Evolutionary conservation across 2,113 vertebrate species (phyloP), one percentile per base, ranked within the genome.

Genomic region (Limnothrissa miodon): DNA sequence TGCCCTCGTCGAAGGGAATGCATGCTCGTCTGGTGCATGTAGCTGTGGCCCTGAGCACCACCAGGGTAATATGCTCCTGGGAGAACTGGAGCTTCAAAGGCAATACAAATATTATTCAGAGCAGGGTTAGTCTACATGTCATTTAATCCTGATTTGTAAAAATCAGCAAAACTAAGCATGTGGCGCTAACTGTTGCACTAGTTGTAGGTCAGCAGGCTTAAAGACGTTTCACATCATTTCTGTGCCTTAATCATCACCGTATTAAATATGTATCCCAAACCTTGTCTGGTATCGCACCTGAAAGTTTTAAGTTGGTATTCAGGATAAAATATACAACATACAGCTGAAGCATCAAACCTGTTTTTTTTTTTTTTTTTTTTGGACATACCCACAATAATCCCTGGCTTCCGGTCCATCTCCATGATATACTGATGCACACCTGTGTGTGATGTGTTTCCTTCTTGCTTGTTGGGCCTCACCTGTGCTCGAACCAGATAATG

Each of bases 1-100:
- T 95, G 94, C 92, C 96, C 93, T 62, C 96, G 95, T 82, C 95
- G 94, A 93, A 96, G 92, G 78, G 96, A 97, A 44, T 95, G 95
- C 93, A 96, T 88, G 87, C 95, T 96, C 83, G 95, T 94, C 92
- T 96, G 96, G 79, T 96, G 96, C 95, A 96, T 96, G 90, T 96
- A 97, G 85, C 95, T 95, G 56, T 96, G 96, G 51, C 95, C 95
- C 89, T 95, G 94, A 80, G 93, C 90, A 74, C 93, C 92, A 23
- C 85, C 93, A 84, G 95, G 95, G 85, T 96, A 96, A 85, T 96
- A 96, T 1, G 96, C 95, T 85, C 96, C 96, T 45, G 96, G 96
- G 81, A 96, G 94, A 80, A 96, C 96, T 74, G 96, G 96, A 19
- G 96, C 96, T 97, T 56, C 82, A 86, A 91, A 25, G 91, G 81